These are phyloP conservation scores for Oligia fasciuncula DNA, from an alignment of 2,888 invertebrate genomes.

Conservation along the genomic window DNA sequence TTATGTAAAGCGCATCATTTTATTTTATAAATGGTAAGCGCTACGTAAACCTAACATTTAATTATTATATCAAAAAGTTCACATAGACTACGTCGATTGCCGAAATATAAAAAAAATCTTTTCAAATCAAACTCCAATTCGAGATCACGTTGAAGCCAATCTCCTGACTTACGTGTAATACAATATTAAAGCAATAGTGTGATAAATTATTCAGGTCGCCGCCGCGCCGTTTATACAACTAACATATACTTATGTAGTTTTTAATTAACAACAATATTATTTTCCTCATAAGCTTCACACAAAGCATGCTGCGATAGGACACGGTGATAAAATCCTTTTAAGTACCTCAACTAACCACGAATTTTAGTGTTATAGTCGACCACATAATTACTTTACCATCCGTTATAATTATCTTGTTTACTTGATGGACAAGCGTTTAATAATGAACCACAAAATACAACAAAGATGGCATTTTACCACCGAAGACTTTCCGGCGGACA, in stretches of 20 bases:
- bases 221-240: conserved; percentile 56
- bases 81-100: conserved; percentile 44
- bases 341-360: conserved; percentile 28
- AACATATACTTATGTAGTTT: conserved; percentile 58
- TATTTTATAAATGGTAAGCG: conserved; percentile 47
- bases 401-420: background rate
- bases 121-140: conserved; percentile 83
- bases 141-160: conserved; percentile 86
- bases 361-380: conserved; percentile 2
- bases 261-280: conserved; percentile 68
- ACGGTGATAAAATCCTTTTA: conserved; percentile 20
- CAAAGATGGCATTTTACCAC: background rate
- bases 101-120: conserved; percentile 68
- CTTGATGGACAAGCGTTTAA: too few species aligned
- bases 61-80: conserved; percentile 28
- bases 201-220: conserved; percentile 81
- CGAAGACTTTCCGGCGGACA: background rate
- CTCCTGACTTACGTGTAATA: conserved; percentile 84
- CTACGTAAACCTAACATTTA: conserved; percentile 40
- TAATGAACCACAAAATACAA: too few species aligned
- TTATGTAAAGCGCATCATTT: background rate
- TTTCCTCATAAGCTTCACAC: conserved; percentile 61
- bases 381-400: background rate
- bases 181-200: conserved; percentile 85
- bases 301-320: conserved; percentile 48